Percentiles rank a stretch among this genome's conserved stretches.
These are phyloP conservation scores for Machaerirhynchus nigripectus DNA, from an alignment of 2,113 vertebrate genomes.

Conservation along the genomic window DNA sequence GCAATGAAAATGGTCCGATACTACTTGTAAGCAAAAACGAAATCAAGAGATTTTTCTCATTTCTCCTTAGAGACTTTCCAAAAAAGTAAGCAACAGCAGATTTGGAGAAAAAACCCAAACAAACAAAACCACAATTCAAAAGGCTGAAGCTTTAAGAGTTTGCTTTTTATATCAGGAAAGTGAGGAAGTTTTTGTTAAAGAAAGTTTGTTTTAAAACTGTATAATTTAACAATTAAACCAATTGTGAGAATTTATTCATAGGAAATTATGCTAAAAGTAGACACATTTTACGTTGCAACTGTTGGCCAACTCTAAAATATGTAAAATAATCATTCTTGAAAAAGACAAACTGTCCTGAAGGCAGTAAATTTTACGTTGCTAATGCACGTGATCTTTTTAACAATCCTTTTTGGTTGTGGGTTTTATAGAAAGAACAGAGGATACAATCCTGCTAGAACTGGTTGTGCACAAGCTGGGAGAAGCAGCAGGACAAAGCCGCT, in stretches of 20 bases:
- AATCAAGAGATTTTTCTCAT: background rate
- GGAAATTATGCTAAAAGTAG: background rate
- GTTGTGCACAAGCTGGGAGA: background rate
- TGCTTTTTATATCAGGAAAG: background rate
- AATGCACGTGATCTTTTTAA: background rate
- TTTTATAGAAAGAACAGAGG: background rate
- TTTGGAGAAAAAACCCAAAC: background rate
- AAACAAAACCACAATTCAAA: background rate
- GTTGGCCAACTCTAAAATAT: background rate
- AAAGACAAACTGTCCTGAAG: background rate
- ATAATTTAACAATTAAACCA: background rate
- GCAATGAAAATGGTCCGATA: background rate
- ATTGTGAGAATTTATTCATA: background rate
- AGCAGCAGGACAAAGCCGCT: background rate
- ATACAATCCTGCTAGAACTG: background rate
- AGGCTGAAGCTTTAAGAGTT: background rate
- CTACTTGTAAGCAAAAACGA: background rate
- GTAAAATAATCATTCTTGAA: background rate
- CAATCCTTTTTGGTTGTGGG: background rate
- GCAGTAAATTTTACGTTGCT: background rate
- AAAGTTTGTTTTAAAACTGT: background rate
- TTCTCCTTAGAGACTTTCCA: background rate
- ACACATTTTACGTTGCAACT: background rate
- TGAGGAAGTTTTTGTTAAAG: background rate
- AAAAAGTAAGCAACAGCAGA: background rate